Base-by-base conservation (phyloP, 1,140 invertebrate genomes). In the Papilio xuthus region DNA sequence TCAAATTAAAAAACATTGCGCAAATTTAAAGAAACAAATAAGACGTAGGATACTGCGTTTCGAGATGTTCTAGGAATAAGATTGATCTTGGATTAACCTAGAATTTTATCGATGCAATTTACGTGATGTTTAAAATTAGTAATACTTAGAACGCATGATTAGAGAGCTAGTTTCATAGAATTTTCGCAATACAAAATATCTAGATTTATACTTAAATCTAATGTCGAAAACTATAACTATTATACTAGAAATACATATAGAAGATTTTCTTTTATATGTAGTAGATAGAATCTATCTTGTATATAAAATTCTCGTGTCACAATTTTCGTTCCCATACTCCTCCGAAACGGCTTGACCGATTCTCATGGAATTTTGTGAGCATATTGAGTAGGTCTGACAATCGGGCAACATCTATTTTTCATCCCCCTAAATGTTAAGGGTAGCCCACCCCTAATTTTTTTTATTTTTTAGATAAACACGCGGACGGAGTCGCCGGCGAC, bases 51-150 rank as follows among this genome's bases (percentile, higher is more conserved):
- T 47, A 23, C 41, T 73, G 37, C 9, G 6, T 12, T 42, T 20
- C n/a, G 8, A 23, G 4, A 12, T 72, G 20, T 73, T 73, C 71
- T 47, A 10, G 2, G 42, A 73, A 73, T 10, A 28, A 41, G 4
- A 42, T 44, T 44, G 8, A 26, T 73, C 3, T 26, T 15, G 10
- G 23, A 28, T 73, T 23, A 73, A 44, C 71, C 41, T 73, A 47
- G n/a, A 73, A 44, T 28, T 42, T 15, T 20, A 50, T 47, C 10
- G 37, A 47, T 26, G 41, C 37, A 47, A 47, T 73, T 73, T 73
- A 47, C 42, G 42, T 23, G 23, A 42, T 73, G 42, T 12, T 50
- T 15, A 15, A 47, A 73, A 28, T 47, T 73, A 73, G 71, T 50
- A 50, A 44, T 72, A 70, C 56, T 28, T 4, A 15, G 60, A 67